Evolutionary conservation across 2,113 vertebrate species (phyloP).

Genomic region (Phainopepla nitens): DNA sequence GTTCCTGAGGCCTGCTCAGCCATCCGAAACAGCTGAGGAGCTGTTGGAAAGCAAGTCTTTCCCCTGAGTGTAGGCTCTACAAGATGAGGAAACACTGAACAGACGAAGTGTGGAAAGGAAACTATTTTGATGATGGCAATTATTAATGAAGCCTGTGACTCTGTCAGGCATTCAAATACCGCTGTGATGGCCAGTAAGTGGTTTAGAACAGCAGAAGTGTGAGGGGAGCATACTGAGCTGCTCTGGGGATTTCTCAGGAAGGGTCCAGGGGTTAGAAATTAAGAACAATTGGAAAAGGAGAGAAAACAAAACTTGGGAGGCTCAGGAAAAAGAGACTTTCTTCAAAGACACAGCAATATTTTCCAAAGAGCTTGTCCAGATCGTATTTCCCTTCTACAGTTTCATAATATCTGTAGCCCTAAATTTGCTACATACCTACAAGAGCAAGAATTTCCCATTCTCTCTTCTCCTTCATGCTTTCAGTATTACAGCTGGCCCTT

Average conservation of each 20-base stretch:
- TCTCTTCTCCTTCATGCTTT: neutral
- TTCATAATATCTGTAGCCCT: neutral
- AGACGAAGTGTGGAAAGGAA: neutral
- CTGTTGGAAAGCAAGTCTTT: neutral
- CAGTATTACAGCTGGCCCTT: neutral
- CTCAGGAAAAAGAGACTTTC: neutral
- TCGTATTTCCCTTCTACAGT: neutral
- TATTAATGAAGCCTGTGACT: neutral
- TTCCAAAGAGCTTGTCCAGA: neutral
- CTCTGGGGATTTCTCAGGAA: neutral
- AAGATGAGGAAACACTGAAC: neutral
- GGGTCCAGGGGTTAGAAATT: neutral
- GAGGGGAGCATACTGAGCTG: neutral
- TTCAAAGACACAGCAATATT: neutral
- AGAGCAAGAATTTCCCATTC: neutral
- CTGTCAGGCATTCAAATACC: neutral
- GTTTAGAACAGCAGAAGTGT: neutral
- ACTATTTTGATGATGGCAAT: conserved; percentile 30
- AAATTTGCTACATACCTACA: neutral
- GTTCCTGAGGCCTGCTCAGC: neutral
- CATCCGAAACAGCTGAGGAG: neutral
- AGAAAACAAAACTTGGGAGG: neutral
- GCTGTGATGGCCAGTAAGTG: neutral
- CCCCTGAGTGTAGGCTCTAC: neutral
- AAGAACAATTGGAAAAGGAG: neutral